Evolutionary conservation across 2,797 vertebrate genomes (phyloP), one percentile per base, ranked within the genome.

Genomic region (Buceros bicornis): DNA sequence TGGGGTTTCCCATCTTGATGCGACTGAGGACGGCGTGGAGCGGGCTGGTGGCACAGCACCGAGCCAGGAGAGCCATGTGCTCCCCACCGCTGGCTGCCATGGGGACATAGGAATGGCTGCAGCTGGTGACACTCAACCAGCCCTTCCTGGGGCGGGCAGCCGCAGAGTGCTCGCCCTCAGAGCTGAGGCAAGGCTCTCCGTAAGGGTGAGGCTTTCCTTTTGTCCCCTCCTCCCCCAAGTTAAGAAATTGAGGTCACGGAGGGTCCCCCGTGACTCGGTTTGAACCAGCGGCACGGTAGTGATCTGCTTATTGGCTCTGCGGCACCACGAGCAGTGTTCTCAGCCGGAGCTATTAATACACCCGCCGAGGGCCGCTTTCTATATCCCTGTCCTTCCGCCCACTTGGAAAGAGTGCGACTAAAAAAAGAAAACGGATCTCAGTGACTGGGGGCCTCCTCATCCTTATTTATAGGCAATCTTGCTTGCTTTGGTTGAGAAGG

Each of bases 221-320:
- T 29, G 3, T 85, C 67, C 72, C 83, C 73, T 60, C 87, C 94
- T 91, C 92, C 90, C 37, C 91, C 82, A 96, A 95, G 96, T 95
- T 96, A 82, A 70, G 96, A 73, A 97, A 97, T 96, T 8, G 98
- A 97, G 97, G 97, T 96, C 96, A 94, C 40, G 47, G 95, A 95
- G 77, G 94, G 97, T 97, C 94, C 95, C 95, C 88, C 14, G 69
- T 95, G 95, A 66, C 25, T 80, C n/a, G 67, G 76, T 95, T 20
- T 89, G 95, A 96, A 88, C 94, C 33, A 61, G 81, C 29, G 31
- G 91, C 51, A 3, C 17, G 9, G 92, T 29, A 50, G 70, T 91
- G 95, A 92, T 96, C 92, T 77, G 88, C 95, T 95, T 87, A 85
- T 93, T 96, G 92, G 97, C 83, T 91, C 86, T 62, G 86, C 60